These are phyloP conservation scores for Mormyrops boulengeri DNA, from an alignment of 2,797 vertebrate species.

Conservation along the genomic window DNA sequence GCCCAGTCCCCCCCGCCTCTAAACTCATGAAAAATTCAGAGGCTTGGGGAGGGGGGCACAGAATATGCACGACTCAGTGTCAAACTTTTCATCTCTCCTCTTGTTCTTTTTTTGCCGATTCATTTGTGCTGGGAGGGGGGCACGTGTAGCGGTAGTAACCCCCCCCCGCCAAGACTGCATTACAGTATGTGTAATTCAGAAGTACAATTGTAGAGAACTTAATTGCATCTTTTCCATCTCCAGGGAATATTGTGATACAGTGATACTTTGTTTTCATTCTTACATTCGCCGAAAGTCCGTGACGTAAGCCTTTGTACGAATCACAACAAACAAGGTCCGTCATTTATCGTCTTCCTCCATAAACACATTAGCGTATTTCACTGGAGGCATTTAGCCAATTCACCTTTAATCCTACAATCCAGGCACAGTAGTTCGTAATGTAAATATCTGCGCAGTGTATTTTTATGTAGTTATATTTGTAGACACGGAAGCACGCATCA, in stretches of 20 bases:
- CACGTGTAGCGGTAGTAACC: background rate
- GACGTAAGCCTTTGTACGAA: background rate
- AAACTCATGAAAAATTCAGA: slow-evolving; percentile 96
- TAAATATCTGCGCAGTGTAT: background rate
- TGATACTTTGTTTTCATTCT: background rate
- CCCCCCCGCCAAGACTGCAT: background rate
- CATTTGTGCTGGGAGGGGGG: background rate
- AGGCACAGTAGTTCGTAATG: background rate
- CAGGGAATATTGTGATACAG: background rate
- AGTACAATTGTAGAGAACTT: background rate
- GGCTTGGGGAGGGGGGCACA: slow-evolving; percentile 53
- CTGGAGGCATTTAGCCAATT: background rate
- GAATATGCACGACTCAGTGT: slow-evolving; percentile 20
- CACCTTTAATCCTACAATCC: background rate
- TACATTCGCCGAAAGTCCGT: background rate
- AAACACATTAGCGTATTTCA: background rate
- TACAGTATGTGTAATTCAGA: background rate
- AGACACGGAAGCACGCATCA: background rate
- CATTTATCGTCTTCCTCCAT: background rate
- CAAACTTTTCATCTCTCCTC: slow-evolving; percentile 1
- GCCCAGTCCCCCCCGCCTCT: slow-evolving; percentile 55
- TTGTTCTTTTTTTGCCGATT: background rate
- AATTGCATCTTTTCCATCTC: background rate
- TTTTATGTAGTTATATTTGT: background rate
- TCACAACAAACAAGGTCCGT: background rate